These are phyloP conservation scores for Hedya salicella DNA, from an alignment of 2,888 invertebrate species.

Conservation along the genomic window DNA sequence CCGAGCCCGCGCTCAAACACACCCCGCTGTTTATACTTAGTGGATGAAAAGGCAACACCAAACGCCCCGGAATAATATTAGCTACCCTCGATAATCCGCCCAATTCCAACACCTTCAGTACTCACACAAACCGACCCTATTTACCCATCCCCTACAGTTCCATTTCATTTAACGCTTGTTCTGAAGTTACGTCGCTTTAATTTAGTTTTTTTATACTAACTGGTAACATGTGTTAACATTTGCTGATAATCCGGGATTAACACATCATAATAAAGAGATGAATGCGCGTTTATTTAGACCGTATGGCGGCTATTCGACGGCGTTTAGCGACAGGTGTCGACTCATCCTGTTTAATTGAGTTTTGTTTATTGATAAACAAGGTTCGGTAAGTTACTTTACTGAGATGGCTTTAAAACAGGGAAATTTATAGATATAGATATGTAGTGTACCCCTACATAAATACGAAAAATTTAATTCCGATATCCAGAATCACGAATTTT, in stretches of 20 bases:
- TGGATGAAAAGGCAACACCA: slow-evolving; percentile 84
- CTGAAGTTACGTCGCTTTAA: slow-evolving; percentile 53
- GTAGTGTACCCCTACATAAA: too few species aligned
- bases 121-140: slow-evolving; percentile 59
- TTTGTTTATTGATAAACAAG: slow-evolving; percentile 37
- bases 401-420: too few species aligned
- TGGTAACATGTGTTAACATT: slow-evolving; percentile 85
- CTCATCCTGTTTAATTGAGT: slow-evolving; percentile 69
- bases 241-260: slow-evolving; percentile 84
- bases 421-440: not conserved
- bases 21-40: slow-evolving; percentile 84
- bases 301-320: slow-evolving; percentile 78
- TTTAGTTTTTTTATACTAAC: slow-evolving; percentile 78
- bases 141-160: slow-evolving; percentile 51
- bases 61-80: slow-evolving; percentile 85
- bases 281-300: slow-evolving; percentile 81
- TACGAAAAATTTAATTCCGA: too few species aligned
- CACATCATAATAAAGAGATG: slow-evolving; percentile 85
- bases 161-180: slow-evolving; percentile 50
- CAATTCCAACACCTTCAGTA: slow-evolving; percentile 67
- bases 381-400: slow-evolving; percentile 7
- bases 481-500: too few species aligned
- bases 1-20: slow-evolving; percentile 79
- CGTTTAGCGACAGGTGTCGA: slow-evolving; percentile 79
- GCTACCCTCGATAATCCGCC: slow-evolving; percentile 82